phyloP scores from a whole-genome alignment of 1,140 invertebrate species.

The Brachionus sp. region DNA sequence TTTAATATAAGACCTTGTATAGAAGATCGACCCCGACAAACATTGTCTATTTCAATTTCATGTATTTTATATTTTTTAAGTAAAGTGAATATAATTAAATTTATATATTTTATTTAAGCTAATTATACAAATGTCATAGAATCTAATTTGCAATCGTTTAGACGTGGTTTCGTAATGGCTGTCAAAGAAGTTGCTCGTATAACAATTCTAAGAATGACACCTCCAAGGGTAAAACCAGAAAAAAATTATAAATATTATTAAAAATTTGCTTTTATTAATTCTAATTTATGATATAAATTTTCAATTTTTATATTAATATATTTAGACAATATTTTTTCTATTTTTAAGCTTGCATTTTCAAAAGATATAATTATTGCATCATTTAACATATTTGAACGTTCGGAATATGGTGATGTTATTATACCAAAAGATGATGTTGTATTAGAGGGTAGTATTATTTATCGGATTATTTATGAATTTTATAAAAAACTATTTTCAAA shows the following conservation, averaged over 20 bases:
- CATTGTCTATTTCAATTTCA: background rate
- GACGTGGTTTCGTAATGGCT: background rate
- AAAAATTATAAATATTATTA: background rate
- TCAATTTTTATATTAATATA: no score
- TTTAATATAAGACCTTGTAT: slow-evolving; percentile 12
- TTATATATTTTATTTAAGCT: background rate
- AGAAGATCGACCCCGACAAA: background rate
- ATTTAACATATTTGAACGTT: background rate
- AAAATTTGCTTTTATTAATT: no score
- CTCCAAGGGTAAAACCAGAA: background rate
- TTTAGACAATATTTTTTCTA: no score
- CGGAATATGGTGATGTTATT: background rate
- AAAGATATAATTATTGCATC: background rate
- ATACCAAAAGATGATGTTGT: background rate
- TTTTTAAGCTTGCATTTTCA: background rate
- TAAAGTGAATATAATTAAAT: background rate
- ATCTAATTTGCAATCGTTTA: background rate
- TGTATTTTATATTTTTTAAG: background rate
- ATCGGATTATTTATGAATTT: background rate
- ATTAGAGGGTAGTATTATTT: background rate
- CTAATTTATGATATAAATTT: no score
- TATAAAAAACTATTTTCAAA: background rate
- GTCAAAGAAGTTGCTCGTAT: background rate
- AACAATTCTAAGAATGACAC: slow-evolving; percentile 2
- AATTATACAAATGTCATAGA: background rate